A percentile compares a stretch with the other conserved stretches of the same genome.
Evolutionary conservation across 2,113 vertebrate genomes (phyloP).

Genomic region (Dasyornis broadbenti): DNA sequence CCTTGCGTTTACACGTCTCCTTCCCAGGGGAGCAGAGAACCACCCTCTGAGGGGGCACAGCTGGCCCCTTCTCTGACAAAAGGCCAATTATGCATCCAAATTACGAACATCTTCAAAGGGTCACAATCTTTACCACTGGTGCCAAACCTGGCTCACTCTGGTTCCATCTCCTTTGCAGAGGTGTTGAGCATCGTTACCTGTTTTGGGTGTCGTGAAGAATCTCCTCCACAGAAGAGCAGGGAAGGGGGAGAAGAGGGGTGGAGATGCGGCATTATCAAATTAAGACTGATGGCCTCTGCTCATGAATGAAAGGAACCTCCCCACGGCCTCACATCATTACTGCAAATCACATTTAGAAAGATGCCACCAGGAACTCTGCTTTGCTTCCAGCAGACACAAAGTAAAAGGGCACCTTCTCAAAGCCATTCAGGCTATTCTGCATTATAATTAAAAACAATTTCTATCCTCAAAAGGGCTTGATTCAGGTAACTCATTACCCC

Average conservation of each 20-base stretch:
- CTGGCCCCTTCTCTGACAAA: neutral
- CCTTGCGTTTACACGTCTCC: neutral
- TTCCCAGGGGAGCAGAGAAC: neutral
- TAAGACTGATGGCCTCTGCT: neutral
- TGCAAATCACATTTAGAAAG: conserved; percentile 6
- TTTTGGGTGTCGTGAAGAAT: neutral
- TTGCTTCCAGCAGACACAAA: neutral
- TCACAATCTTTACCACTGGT: neutral
- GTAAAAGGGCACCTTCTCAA: neutral
- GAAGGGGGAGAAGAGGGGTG: neutral
- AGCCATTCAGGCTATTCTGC: neutral
- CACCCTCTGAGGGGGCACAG: neutral
- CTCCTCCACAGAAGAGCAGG: neutral
- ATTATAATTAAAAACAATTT: conserved; percentile 38
- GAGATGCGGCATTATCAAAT: neutral
- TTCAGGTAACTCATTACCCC: conserved; percentile 39
- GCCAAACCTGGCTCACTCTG: neutral
- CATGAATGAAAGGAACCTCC: neutral
- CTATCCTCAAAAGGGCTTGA: conserved; percentile 11
- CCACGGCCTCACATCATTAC: neutral
- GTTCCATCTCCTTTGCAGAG: neutral
- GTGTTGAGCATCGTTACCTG: neutral
- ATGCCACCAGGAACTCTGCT: conserved; percentile 2
- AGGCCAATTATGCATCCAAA: neutral
- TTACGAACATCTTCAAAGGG: neutral